Percentiles rank a stretch among this genome's conserved stretches.
Evolutionary conservation across 2,797 vertebrate species (phyloP).

Genomic region (Salarias fasciatus): DNA sequence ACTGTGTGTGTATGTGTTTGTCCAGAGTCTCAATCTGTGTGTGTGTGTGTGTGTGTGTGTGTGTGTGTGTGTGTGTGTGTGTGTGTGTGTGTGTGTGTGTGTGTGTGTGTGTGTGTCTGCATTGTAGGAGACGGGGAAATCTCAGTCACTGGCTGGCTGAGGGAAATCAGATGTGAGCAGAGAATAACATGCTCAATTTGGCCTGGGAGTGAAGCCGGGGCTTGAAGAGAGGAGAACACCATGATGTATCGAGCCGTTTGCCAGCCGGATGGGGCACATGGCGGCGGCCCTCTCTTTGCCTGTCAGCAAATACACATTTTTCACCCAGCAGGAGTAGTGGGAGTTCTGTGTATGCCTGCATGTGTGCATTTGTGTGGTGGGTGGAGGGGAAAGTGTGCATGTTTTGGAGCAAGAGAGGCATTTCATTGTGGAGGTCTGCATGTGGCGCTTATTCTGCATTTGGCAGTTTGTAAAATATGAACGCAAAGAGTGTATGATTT

Average conservation of each 20-base stretch:
- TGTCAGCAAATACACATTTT: conserved; percentile 93
- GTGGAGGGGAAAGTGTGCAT: conserved; percentile 23
- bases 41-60: conserved; percentile 57
- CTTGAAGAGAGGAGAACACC: conserved; percentile 63
- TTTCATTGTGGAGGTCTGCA: conserved; percentile 16
- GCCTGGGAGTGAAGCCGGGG: conserved; percentile 83
- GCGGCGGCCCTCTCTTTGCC: conserved; percentile 84
- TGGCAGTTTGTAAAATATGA: conserved; percentile 1
- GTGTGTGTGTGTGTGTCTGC: conserved; percentile 70
- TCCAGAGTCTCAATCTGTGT: too few species aligned
- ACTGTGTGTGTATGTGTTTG: conserved; percentile 19
- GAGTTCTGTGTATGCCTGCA: conserved; percentile 68
- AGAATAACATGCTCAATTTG: conserved; percentile 94
- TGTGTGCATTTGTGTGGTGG: conserved; percentile 23
- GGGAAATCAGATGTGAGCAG: conserved; percentile 90
- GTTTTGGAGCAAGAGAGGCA: conserved; percentile 25
- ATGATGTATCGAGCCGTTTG: conserved; percentile 91
- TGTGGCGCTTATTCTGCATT: conserved; percentile 29
- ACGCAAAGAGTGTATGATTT: conserved; percentile 1
- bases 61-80: conserved; percentile 44
- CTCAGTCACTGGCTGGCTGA: conserved; percentile 86
- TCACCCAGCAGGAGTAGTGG: conserved; percentile 88
- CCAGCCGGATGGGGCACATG: conserved; percentile 82
- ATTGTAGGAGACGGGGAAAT: conserved; percentile 84
- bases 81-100: conserved; percentile 19